Conservation (phyloP, 2,113 vertebrate genomes). For the Origma solitaria region DNA sequence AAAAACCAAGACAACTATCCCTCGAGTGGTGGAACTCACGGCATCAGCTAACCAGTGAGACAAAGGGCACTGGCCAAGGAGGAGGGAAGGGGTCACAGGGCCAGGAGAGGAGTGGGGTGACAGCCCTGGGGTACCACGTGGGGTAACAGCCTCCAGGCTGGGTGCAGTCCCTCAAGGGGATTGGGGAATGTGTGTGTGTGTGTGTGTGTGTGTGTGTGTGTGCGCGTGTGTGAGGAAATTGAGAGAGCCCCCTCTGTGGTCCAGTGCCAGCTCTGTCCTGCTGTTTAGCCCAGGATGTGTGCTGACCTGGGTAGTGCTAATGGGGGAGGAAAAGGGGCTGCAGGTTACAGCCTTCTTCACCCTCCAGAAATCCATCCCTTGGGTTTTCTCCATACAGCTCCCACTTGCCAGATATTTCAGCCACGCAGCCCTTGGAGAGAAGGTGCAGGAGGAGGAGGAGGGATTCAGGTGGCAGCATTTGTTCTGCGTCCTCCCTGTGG, state of each 20-base stretch:
- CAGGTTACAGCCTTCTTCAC: background rate
- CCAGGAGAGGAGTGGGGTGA: background rate
- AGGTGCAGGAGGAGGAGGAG: background rate
- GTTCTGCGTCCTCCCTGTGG: background rate
- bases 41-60: background rate
- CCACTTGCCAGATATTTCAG: background rate
- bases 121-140: background rate
- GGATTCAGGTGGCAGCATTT: constrained; percentile 15
- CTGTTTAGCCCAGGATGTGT: accelerated
- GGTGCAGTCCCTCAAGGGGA: background rate
- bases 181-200: background rate
- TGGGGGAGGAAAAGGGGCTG: background rate
- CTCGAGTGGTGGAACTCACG: accelerated
- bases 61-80: background rate
- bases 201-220: background rate
- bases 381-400: background rate
- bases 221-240: background rate
- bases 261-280: accelerated
- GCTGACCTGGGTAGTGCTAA: background rate
- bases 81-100: background rate
- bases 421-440: background rate
- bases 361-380: background rate
- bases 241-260: background rate
- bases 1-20: accelerated
- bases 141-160: background rate